Base-by-base conservation (phyloP, 2,113 vertebrate genomes). In the Caranx ignobilis region DNA sequence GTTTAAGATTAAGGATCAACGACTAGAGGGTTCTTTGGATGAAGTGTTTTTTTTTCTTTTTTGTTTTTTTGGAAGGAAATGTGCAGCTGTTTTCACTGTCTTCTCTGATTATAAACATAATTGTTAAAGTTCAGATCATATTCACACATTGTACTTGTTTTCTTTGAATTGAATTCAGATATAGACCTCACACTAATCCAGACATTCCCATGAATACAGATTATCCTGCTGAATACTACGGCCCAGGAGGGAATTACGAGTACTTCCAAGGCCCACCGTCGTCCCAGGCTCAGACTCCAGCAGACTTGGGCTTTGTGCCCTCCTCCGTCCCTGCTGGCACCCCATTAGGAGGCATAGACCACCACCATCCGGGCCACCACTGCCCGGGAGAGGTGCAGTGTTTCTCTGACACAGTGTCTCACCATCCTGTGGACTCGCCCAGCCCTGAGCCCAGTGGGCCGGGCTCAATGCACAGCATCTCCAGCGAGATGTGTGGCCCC, bases 241-340 rank as follows among this genome's bases (percentile, higher is more conserved):
- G 96, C 55, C 95, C 97, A 16, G 97, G 96, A 68, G 95, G 97
- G 92, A 99, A 97, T 89, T 99, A 98, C 6, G 98, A 99, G 91
- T 99, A 98, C 93, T 99, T 96, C 91, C 98, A 98, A 94, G 97
- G 97, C 50, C 97, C 97, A 9, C 97, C 97, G 0, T 96, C 97
- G 0, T 96, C 97, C 11, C 98, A 97, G 91, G 97, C 97, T 3
- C 98, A 98, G 93, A 99, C 97, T 0, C 98, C 98, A 0, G 96
- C 96, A 86, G 98, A 99, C 87, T 94, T 99, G 87, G 97, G 97
- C 16, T 99, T 97, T 59, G 96, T 97, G 79, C 95, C 97, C 45
- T 97, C 97, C 11, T 97, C 98, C 1, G 95, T 97, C 84, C 97
- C 97, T 0, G 95, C 97, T 15, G 97, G 97, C 55, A 98, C 97